Evolutionary conservation across 2,797 vertebrate species (phyloP).

Genomic region (Notamacropus eugenii): DNA sequence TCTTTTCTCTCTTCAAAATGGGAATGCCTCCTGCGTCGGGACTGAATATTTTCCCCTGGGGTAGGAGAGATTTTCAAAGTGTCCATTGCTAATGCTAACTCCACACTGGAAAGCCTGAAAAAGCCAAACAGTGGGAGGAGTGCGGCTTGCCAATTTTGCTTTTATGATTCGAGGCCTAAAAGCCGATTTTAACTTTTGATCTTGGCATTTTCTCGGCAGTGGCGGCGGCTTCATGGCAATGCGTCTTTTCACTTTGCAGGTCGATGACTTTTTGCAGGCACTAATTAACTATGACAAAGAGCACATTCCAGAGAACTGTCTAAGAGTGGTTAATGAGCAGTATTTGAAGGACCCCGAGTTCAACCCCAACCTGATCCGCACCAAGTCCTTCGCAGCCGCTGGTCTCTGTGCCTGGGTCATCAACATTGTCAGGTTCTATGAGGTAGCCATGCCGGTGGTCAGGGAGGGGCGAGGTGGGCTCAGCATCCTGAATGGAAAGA

Average conservation of each 20-base stretch:
- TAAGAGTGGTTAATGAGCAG: constrained; percentile 89
- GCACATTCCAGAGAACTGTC: constrained; percentile 90
- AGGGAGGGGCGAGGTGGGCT: not conserved
- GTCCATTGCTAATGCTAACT: constrained; percentile 81
- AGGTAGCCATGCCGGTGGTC: constrained; percentile 78
- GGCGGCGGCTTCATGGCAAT: constrained; percentile 37
- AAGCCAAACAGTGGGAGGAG: constrained; percentile 69
- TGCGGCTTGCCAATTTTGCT: constrained; percentile 67
- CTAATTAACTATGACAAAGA: constrained; percentile 91
- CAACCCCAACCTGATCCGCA: constrained; percentile 87
- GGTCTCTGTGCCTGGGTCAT: constrained; percentile 92
- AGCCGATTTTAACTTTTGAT: constrained; percentile 68
- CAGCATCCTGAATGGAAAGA: not conserved
- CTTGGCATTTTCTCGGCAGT: constrained; percentile 77
- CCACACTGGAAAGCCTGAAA: constrained; percentile 64
- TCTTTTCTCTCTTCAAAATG: constrained; percentile 72
- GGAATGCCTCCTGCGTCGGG: constrained; percentile 70
- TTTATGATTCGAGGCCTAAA: constrained; percentile 73
- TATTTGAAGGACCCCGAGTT: constrained; percentile 90
- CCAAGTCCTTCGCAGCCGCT: constrained; percentile 91
- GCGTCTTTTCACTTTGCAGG: constrained; percentile 81
- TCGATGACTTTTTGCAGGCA: constrained; percentile 91
- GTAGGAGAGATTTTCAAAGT: constrained; percentile 75
- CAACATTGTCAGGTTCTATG: constrained; percentile 90
- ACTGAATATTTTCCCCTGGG: constrained; percentile 71